Percentiles rank a stretch among this genome's conserved stretches.
Conservation (phyloP, 2,888 invertebrate genomes). For the Leistus spinibarbis region DNA sequence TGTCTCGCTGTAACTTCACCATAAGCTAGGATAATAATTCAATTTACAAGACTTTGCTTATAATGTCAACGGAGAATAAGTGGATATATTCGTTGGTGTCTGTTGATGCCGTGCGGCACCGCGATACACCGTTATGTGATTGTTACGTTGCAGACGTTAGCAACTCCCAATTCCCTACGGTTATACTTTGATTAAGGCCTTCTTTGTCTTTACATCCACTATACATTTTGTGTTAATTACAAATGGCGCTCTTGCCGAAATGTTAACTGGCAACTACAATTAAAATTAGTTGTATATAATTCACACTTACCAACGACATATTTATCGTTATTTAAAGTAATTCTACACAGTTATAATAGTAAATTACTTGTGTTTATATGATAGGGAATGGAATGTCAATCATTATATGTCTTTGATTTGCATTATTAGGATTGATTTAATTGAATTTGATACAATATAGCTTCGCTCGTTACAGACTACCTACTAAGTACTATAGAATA, state of each 20-base stretch:
- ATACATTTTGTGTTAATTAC: not conserved
- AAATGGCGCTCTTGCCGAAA: not conserved
- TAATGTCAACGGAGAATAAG: conserved; percentile 2
- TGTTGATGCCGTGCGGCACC: not conserved
- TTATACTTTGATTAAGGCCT: conserved; percentile 7
- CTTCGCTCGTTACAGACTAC: no score
- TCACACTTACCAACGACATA: not conserved
- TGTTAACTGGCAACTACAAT: not conserved
- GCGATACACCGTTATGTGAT: not conserved
- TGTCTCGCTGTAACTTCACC: not conserved
- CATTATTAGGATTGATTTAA: conserved; percentile 33
- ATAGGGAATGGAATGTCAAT: no score
- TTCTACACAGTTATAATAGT: no score
- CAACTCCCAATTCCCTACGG: not conserved
- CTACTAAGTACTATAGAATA: no score
- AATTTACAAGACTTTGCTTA: conserved; percentile 3
- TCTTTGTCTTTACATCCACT: not conserved
- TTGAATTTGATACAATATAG: conserved; percentile 3
- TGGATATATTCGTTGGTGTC: conserved; percentile 2
- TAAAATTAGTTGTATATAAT: not conserved
- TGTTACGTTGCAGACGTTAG: not conserved
- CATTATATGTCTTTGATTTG: not conserved
- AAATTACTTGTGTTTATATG: no score
- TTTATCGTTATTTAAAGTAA: no score
- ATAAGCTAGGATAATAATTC: conserved; percentile 2